Conservation (phyloP, 2,888 invertebrate genomes). For the Apodemia hepburni region DNA sequence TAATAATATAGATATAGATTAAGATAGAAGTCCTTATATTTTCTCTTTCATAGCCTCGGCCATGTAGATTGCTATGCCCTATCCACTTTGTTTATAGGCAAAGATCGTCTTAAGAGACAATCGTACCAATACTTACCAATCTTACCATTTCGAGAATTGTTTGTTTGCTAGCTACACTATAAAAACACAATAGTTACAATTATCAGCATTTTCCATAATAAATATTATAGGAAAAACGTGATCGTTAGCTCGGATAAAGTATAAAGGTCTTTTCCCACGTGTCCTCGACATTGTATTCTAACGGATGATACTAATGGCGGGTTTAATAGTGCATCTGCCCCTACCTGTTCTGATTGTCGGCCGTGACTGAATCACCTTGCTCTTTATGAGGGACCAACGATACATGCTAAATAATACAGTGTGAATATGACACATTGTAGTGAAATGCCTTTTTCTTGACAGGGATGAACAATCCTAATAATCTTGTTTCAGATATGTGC, state of each 20-base stretch:
- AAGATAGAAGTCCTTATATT: too few species aligned
- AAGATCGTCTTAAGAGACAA: too few species aligned
- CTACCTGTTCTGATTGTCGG: slow-evolving; percentile 56
- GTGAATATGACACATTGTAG: neutral
- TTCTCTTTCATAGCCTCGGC: too few species aligned
- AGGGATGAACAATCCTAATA: too few species aligned
- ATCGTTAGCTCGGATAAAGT: neutral
- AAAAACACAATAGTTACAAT: neutral
- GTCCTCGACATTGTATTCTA: slow-evolving; percentile 64
- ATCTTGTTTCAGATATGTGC: neutral
- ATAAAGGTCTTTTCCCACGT: slow-evolving; percentile 31
- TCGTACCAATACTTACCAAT: too few species aligned
- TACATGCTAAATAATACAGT: slow-evolving; percentile 9
- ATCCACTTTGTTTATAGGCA: too few species aligned
- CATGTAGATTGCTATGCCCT: too few species aligned
- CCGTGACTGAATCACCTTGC: slow-evolving; percentile 67
- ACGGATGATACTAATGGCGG: slow-evolving; percentile 65
- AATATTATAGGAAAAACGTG: neutral
- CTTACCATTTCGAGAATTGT: too few species aligned
- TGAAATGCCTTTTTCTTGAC: too few species aligned
- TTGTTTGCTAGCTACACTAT: neutral
- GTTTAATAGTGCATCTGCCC: slow-evolving; percentile 61
- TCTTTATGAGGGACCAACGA: slow-evolving; percentile 22
- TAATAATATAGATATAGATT: too few species aligned
- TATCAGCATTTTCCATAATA: neutral